Conservation (phyloP, 2,888 invertebrate species). For the Machimus atricapillus region DNA sequence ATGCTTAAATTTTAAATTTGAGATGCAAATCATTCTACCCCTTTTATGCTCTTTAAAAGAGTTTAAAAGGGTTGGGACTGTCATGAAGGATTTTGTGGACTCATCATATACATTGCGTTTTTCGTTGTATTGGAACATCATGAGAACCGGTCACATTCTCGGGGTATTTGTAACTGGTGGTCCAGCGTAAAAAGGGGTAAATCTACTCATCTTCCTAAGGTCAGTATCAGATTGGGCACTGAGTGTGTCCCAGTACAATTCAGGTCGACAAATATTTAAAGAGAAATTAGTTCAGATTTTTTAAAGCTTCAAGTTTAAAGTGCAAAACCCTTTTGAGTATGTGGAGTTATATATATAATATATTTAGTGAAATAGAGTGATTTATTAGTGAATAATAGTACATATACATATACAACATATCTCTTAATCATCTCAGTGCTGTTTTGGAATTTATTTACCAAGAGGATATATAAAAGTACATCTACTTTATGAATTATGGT, state of each 20-base stretch:
- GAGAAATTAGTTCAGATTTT: neutral
- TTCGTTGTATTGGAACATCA: neutral
- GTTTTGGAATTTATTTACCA: no score
- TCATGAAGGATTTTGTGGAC: neutral
- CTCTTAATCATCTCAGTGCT: no score
- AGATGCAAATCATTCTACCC: slow-evolving; percentile 34
- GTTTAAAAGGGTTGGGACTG: slow-evolving; percentile 22
- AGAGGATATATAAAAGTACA: no score
- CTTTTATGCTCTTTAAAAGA: slow-evolving; percentile 20
- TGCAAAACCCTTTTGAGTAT: neutral
- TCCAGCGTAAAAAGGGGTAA: slow-evolving; percentile 22
- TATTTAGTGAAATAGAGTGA: no score
- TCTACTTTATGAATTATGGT: no score
- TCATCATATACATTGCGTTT: neutral
- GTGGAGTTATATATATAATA: neutral
- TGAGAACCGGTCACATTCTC: slow-evolving; percentile 1
- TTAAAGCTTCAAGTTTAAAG: neutral
- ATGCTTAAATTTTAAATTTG: slow-evolving; percentile 11
- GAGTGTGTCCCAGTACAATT: neutral
- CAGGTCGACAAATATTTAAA: neutral
- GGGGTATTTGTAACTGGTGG: neutral
- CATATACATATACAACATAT: no score
- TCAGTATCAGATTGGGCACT: slow-evolving; percentile 1
- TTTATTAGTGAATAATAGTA: no score
- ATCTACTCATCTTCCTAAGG: neutral